Percentiles rank a stretch among this genome's conserved stretches.
Evolutionary conservation across 2,888 invertebrate species (phyloP).

Genomic region (Ochropleura leucogaster): DNA sequence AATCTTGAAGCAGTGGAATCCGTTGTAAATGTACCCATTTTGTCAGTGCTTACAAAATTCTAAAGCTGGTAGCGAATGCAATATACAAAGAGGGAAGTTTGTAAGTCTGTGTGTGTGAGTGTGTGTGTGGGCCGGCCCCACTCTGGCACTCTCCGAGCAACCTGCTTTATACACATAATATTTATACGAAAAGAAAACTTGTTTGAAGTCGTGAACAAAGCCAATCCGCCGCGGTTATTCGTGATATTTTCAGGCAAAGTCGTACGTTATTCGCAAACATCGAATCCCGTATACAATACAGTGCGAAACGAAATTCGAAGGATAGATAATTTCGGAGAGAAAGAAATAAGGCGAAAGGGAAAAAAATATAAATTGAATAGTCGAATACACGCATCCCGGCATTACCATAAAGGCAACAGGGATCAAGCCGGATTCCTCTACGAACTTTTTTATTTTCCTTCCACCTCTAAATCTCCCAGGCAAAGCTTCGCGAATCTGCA

Average conservation of each 20-base stretch:
- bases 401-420: slow-evolving; percentile 90
- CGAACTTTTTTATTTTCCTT: slow-evolving; percentile 91
- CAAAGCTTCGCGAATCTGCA: slow-evolving; percentile 91
- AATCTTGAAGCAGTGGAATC: slow-evolving; percentile 50
- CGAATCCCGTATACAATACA: slow-evolving; percentile 89
- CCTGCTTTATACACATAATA: slow-evolving; percentile 86
- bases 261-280: slow-evolving; percentile 90
- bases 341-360: slow-evolving; percentile 89
- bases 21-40: slow-evolving; percentile 66
- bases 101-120: slow-evolving; percentile 61
- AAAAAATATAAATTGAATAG: slow-evolving; percentile 91
- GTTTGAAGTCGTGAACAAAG: slow-evolving; percentile 90
- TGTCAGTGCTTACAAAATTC: slow-evolving; percentile 71
- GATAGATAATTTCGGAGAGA: slow-evolving; percentile 89
- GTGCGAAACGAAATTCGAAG: slow-evolving; percentile 90
- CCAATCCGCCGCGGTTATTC: slow-evolving; percentile 89
- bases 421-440: slow-evolving; percentile 90
- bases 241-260: slow-evolving; percentile 87
- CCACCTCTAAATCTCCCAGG: slow-evolving; percentile 90
- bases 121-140: slow-evolving; percentile 58
- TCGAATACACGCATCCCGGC: slow-evolving; percentile 90
- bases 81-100: slow-evolving; percentile 74
- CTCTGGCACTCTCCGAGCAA: slow-evolving; percentile 63
- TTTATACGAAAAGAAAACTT: slow-evolving; percentile 85
- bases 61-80: slow-evolving; percentile 68